Base-by-base conservation (phyloP, 1,140 invertebrate genomes). In the Ptiloglossa arizonensis region DNA sequence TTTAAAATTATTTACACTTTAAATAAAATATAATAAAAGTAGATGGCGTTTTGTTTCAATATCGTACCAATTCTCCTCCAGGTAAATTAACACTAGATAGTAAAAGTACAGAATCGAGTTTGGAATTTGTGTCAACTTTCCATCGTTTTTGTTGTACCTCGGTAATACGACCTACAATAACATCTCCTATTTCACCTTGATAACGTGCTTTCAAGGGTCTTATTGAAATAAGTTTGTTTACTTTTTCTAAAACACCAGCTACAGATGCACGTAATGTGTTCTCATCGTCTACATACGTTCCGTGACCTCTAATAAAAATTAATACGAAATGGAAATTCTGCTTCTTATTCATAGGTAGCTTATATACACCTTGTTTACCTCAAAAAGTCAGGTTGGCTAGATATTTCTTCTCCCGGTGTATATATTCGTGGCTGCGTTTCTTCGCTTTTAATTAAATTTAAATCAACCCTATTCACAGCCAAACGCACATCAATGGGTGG, bases 1-100 rank as follows among this genome's bases (percentile, higher is more conserved):
- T 71, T 73, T 22, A n/a, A 19, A 60, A 57, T 32, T 22, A 35
- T 38, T 46, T 50, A 24, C 22, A 32, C 11, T 17, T 27, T 46
- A 56, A 32, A 38, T 3, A 24, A 0, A 19, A 50, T n/a, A 41
- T 44, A 15, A 44, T n/a, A 64, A 35, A 59, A 22, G 38, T 27
- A 46, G 1, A 15, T 19, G 63, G 15, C 38, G 5, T 76, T 48
- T 6, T 77, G 46, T 59, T 44, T 41, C 59, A 67, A 78, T 71
- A 75, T 89, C 91, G 91, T 94, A 97, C 96, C 93, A 98, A 93
- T 95, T 99, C 98, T 87, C 98, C 99, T 50, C 98, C 98, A 56
- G 98, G 98, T 82, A 99, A 94, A 94, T 99, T 99, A 6, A 99
- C 97, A 64, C 97, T 98, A 0, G 98, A 98, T 29, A 99, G 92